Evolutionary conservation across 2,888 invertebrate species (phyloP).

Genomic region (Slavum lentiscoides): DNA sequence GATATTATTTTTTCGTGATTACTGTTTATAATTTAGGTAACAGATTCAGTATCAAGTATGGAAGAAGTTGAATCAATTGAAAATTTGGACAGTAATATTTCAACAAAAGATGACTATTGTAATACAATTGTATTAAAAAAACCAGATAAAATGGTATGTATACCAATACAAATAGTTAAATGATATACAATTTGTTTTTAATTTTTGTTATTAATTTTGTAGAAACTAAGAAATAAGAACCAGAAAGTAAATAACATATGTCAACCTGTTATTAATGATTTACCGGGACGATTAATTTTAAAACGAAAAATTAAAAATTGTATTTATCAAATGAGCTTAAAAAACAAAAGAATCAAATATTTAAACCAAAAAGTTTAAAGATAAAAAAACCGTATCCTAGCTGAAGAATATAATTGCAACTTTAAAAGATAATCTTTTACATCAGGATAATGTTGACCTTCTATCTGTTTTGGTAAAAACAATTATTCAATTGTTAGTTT

Average conservation of each 20-base stretch:
- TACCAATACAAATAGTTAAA: background rate
- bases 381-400: background rate
- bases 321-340: background rate
- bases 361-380: conserved; percentile 14
- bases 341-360: conserved; percentile 12
- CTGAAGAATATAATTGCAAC: background rate
- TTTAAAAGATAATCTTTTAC: conserved; percentile 15
- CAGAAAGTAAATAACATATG: no score
- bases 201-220: no score
- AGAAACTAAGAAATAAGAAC: no score
- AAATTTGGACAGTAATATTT: background rate
- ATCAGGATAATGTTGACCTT: conserved; percentile 3
- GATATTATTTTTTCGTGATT: background rate
- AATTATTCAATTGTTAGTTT: background rate
- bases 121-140: conserved; percentile 2
- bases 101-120: conserved; percentile 2
- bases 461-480: conserved; percentile 7
- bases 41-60: background rate
- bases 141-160: background rate
- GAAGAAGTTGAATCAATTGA: conserved; percentile 12
- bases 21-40: conserved; percentile 10
- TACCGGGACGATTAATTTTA: conserved; percentile 6
- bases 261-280: conserved; percentile 12
- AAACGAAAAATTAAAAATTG: conserved; percentile 4
- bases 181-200: background rate